A percentile compares a stretch with the other conserved stretches of the same genome.
Conservation (phyloP, 1,140 invertebrate species). For the Lasaia peninsularis region DNA sequence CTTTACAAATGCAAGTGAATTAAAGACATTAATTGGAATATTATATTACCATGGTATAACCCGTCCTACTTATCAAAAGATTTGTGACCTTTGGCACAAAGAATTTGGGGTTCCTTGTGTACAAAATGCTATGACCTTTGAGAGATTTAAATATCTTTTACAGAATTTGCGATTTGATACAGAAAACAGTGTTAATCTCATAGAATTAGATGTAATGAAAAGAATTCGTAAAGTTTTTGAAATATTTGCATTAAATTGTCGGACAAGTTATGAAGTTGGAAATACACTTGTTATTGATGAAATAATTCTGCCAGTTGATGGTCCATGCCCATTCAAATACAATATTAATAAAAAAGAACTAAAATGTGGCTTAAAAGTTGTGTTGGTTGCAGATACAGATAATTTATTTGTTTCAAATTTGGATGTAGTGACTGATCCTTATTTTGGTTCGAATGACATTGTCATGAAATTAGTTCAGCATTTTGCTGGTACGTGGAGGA, state of each 20-base stretch:
- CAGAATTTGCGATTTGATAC: slow-evolving; percentile 72
- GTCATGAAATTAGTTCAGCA: slow-evolving; percentile 58
- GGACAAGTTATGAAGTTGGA: slow-evolving; percentile 60
- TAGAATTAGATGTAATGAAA: slow-evolving; percentile 67
- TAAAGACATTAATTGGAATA: slow-evolving; percentile 74
- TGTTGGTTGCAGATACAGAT: slow-evolving; percentile 60
- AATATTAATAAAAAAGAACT: slow-evolving; percentile 66
- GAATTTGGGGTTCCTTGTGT: slow-evolving; percentile 65
- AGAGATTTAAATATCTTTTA: slow-evolving; percentile 72
- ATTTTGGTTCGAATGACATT: slow-evolving; percentile 49
- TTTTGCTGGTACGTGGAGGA: slow-evolving; percentile 53
- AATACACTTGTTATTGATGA: slow-evolving; percentile 71
- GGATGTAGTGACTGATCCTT: slow-evolving; percentile 67
- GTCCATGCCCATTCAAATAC: slow-evolving; percentile 72
- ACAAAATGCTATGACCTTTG: slow-evolving; percentile 62
- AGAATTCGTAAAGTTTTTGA: slow-evolving; percentile 74
- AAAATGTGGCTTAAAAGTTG: slow-evolving; percentile 66
- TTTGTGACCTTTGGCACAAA: slow-evolving; percentile 65
- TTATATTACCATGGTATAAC: slow-evolving; percentile 72
- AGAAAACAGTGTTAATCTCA: slow-evolving; percentile 46
- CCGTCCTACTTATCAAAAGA: slow-evolving; percentile 64
- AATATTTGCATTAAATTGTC: slow-evolving; percentile 71
- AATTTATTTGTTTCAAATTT: slow-evolving; percentile 73
- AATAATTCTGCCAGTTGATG: slow-evolving; percentile 65
- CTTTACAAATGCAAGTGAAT: slow-evolving; percentile 56